Conservation (phyloP, 2,113 vertebrate species). For the Pluvialis apricaria region DNA sequence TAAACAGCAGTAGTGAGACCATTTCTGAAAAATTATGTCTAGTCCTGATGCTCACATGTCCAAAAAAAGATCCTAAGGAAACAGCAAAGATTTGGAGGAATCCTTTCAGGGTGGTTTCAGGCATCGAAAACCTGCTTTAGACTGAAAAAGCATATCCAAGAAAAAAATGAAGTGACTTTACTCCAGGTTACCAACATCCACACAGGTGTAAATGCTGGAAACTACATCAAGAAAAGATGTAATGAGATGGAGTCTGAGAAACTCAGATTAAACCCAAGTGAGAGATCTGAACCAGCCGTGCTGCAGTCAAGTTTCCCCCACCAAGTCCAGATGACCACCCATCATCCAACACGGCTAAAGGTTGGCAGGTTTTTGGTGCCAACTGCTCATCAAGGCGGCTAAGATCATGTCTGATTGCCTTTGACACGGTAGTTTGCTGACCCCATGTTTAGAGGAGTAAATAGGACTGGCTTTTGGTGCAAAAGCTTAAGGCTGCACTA, state of each 20-base stretch:
- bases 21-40: conserved; percentile 46
- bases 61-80: conserved; percentile 11
- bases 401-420: neutral
- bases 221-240: neutral
- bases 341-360: neutral
- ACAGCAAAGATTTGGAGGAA: neutral
- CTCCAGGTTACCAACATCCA: neutral
- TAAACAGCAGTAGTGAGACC: conserved; percentile 34
- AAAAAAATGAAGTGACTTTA: neutral
- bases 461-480: neutral
- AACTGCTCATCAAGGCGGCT: neutral
- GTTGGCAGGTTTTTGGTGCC: neutral
- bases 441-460: neutral
- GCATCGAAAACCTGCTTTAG: neutral
- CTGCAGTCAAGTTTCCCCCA: neutral
- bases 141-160: neutral
- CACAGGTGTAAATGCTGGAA: neutral
- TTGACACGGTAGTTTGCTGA: neutral
- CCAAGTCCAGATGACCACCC: neutral
- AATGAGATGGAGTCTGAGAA: neutral
- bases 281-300: neutral
- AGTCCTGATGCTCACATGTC: neutral
- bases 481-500: neutral
- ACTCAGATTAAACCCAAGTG: neutral
- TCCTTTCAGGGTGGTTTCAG: neutral